A percentile compares a stretch with the other conserved stretches of the same genome.
Evolutionary conservation across 2,888 invertebrate species (phyloP).

Genomic region (Cyclophora albipunctata): DNA sequence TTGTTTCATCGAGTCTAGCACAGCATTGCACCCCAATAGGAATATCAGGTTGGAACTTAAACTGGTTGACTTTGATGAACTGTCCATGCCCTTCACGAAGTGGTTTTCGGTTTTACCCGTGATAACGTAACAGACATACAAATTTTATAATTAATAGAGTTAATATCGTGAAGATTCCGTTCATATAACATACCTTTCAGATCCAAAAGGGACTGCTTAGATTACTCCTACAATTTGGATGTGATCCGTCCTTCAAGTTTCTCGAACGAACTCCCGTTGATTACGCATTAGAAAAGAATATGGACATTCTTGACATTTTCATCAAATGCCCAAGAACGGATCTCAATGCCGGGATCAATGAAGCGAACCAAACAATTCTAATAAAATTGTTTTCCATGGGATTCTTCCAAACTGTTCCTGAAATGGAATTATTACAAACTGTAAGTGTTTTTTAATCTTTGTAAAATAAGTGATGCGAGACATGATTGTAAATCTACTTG

Average conservation of each 20-base stretch:
- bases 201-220: conserved; percentile 34
- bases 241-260: conserved; percentile 36
- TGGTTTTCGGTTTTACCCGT: too few relatives aligned
- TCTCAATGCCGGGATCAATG: conserved; percentile 50
- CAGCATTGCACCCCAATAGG: too few relatives aligned
- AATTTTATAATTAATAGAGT: too few relatives aligned
- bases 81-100: too few relatives aligned
- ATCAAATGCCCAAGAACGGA: conserved; percentile 40
- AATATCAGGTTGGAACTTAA: too few relatives aligned
- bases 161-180: too few relatives aligned
- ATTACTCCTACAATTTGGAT: conserved; percentile 45
- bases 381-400: conserved; percentile 47
- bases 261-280: conserved; percentile 48
- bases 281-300: conserved; percentile 34
- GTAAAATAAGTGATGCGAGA: too few relatives aligned
- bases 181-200: conserved; percentile 22
- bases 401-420: conserved; percentile 34
- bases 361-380: conserved; percentile 43
- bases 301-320: conserved; percentile 41
- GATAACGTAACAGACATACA: too few relatives aligned
- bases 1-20: too few relatives aligned
- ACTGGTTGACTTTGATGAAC: too few relatives aligned
- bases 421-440: conserved; percentile 34
- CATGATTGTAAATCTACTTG: too few relatives aligned
- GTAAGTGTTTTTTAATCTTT: conserved; percentile 22